These are phyloP conservation scores for Melanotaenia pygmaea DNA, from an alignment of 2,797 vertebrate species.

Conservation along the genomic window DNA sequence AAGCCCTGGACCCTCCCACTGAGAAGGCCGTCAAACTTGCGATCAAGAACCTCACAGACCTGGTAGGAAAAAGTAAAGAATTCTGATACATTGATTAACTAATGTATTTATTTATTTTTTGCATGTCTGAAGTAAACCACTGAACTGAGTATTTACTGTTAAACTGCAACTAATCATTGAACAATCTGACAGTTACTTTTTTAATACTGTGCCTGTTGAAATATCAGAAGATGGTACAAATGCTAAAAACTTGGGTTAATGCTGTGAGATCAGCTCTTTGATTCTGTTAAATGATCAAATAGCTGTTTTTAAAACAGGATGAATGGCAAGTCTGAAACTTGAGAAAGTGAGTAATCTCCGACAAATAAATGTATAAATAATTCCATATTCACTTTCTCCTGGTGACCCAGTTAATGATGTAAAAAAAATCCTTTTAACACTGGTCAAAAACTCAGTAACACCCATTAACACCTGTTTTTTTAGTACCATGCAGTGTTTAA, in stretches of 20 bases:
- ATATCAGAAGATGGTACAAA: neutral
- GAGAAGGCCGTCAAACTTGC: slow-evolving; percentile 88
- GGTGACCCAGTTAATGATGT: neutral
- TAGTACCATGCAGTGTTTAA: no score
- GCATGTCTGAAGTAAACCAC: neutral
- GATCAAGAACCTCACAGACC: slow-evolving; percentile 91
- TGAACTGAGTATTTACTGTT: neutral
- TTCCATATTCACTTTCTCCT: no score
- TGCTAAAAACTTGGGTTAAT: neutral
- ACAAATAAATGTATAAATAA: no score
- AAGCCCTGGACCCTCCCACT: slow-evolving; percentile 91
- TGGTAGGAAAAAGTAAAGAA: slow-evolving; percentile 81
- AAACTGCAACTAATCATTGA: neutral
- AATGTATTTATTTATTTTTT: neutral
- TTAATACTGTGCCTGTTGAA: neutral
- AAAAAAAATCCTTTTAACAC: neutral
- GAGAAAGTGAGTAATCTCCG: no score
- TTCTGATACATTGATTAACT: no score
- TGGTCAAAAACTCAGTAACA: neutral
- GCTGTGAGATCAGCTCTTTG: neutral
- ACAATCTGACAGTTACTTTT: neutral
- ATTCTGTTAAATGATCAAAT: no score
- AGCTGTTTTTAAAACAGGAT: no score
- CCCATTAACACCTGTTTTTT: neutral
- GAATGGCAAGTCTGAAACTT: no score